These are phyloP conservation scores for Ceratoteleas bidentatus DNA, from an alignment of 1,140 invertebrate species.

Conservation along the genomic window DNA sequence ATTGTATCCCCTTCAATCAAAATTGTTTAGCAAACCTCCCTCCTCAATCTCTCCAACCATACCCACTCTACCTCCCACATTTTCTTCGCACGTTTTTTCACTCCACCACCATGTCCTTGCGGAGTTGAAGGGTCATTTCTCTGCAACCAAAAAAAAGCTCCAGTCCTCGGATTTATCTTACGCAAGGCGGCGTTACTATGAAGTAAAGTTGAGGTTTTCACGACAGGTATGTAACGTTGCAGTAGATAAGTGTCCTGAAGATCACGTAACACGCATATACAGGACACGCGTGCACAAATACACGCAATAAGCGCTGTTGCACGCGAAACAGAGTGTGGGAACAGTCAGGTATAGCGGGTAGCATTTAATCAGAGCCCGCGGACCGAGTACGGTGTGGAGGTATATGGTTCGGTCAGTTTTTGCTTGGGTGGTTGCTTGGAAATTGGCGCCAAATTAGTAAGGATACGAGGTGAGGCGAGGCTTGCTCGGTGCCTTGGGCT, in stretches of 20 bases:
- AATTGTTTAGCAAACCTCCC: no score
- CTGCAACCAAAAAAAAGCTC: slow-evolving; percentile 9
- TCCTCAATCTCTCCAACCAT: no score
- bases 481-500: slow-evolving; percentile 71
- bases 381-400: slow-evolving; percentile 70
- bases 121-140: no score
- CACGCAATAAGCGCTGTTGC: slow-evolving; percentile 49
- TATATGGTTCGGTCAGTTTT: slow-evolving; percentile 82
- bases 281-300: slow-evolving; percentile 62
- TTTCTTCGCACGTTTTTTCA: no score
- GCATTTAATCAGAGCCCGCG: slow-evolving; percentile 81
- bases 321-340: slow-evolving; percentile 74
- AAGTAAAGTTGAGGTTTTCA: slow-evolving; percentile 44
- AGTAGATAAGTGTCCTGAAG: slow-evolving; percentile 52
- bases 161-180: slow-evolving; percentile 21
- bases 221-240: slow-evolving; percentile 61
- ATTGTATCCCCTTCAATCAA: no score
- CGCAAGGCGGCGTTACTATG: slow-evolving; percentile 44
- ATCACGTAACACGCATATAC: slow-evolving; percentile 67
- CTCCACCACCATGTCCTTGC: no score
- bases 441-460: slow-evolving; percentile 83
- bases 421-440: slow-evolving; percentile 80
- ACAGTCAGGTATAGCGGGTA: slow-evolving; percentile 75
- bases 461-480: slow-evolving; percentile 80
- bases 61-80: no score